Base-by-base conservation (phyloP, 2,888 invertebrate species). In the Nymphalis c-album region DNA sequence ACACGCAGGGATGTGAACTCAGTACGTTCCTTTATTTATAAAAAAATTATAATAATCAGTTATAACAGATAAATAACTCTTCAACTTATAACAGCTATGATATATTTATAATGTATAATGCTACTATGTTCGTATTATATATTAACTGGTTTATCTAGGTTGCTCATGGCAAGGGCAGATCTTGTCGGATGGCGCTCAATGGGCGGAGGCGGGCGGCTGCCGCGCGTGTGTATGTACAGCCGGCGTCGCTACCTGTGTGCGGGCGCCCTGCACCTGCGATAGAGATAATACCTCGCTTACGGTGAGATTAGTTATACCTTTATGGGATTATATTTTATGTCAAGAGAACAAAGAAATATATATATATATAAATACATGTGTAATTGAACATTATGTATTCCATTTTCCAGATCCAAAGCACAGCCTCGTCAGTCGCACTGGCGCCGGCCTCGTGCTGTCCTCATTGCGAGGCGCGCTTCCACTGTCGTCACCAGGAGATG, bases 401-500 rank as follows among this genome's bases (percentile, higher is more conserved):
- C 22, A 13, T 13, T 45, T 26, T 77, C 18, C 81, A 86, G 76
- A 87, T 95, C 69, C 90, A 91, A 22, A 96, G 96, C 83, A 93
- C 81, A 5, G 77, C 74, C 64, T 69, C 80, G 47, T 71, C 77
- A 59, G 63, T 93, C 71, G 94, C 74, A 77, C 69, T 89, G 85
- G 85, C 93, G 84, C 92, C 93, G 65, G 92, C 94, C 76, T 88
- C 93, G 72, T 97, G 97, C 87, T 97, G 97, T 85, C 96, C 96
- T 59, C 96, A 96, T 85, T 97, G 97, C 88, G 95, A 96, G 85
- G 93, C 94, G 62, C 93, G 93, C 73, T 94, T 94, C 80, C 94
- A 94, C 77, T 97, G 97, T 86, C 94, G 93, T 72, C 97, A 97
- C 88, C 96, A 96, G 86, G 96, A 96, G 85, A 93, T 96, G 80